phyloP scores from a whole-genome alignment of 2,113 vertebrate species.

The Alosa alosa region DNA sequence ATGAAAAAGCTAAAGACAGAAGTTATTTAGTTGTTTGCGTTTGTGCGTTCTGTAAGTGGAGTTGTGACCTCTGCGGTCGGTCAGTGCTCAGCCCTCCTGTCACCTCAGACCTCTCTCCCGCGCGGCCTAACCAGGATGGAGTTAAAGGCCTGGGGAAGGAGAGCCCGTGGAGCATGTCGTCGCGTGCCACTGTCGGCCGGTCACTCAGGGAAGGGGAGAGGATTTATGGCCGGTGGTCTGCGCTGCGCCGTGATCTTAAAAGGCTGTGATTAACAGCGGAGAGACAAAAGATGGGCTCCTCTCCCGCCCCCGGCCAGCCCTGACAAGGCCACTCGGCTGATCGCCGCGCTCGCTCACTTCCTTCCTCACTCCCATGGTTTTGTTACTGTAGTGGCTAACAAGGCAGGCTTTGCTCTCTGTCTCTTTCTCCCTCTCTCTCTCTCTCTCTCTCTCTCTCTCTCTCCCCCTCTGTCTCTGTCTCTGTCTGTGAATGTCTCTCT shows the following conservation, averaged over 20 bases:
- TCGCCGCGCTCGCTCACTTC: conserved; percentile 21
- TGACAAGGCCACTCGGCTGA: conserved; percentile 51
- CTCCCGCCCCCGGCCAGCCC: conserved; percentile 44
- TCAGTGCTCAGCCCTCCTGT: conserved; percentile 17
- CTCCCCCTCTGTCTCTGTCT: neutral
- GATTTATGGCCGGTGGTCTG: conserved; percentile 68
- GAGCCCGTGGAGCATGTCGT: conserved; percentile 53
- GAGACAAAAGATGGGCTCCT: conserved; percentile 56
- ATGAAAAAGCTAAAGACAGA: neutral
- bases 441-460: conserved; percentile 19
- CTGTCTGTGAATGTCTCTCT: neutral
- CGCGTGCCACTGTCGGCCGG: conserved; percentile 56
- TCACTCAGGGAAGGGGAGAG: conserved; percentile 49
- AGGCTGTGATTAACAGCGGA: conserved; percentile 69
- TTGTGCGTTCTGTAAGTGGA: neutral
- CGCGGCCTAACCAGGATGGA: conserved; percentile 45
- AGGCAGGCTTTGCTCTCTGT: neutral
- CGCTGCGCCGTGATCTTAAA: conserved; percentile 65
- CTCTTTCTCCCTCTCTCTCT: neutral
- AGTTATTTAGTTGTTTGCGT: neutral
- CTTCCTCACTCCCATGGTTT: neutral
- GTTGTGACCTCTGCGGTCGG: conserved; percentile 19
- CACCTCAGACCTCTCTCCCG: conserved; percentile 15
- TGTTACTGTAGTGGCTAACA: neutral
- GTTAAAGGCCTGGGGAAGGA: conserved; percentile 57